Evolutionary conservation across 30 jellyfish, hydroid and myxozoan genomes (phyloP).

Genomic region (Calvadosia cruxmelitensis): DNA sequence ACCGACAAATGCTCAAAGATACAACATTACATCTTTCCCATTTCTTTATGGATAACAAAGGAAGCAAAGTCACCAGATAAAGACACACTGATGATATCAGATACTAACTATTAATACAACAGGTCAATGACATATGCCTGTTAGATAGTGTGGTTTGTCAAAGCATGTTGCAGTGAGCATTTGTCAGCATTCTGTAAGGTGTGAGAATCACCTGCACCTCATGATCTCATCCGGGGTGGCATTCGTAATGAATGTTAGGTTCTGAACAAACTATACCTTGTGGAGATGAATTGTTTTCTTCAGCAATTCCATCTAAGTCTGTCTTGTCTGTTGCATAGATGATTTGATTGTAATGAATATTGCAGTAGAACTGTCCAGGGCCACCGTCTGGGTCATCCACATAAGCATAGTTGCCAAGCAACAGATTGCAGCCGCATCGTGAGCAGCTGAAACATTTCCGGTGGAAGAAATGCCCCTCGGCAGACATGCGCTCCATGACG

Average conservation of each 20-base stretch:
- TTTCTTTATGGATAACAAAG: too few species aligned
- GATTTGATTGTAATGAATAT: slow-evolving; percentile 55
- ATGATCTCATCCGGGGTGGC: too few species aligned
- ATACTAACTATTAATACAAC: too few species aligned
- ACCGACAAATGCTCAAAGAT: background rate
- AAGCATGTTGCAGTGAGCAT: too few species aligned
- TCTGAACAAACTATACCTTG: too few species aligned
- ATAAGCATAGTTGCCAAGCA: slow-evolving; percentile 82
- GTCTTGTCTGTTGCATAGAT: slow-evolving; percentile 30
- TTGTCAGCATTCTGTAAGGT: too few species aligned
- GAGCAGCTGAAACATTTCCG: slow-evolving; percentile 78
- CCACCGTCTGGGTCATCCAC: slow-evolving; percentile 37
- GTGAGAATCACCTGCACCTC: too few species aligned
- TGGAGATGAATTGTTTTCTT: background rate
- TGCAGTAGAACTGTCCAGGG: slow-evolving; percentile 66
- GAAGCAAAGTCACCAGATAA: too few species aligned
- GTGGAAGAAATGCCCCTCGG: slow-evolving; percentile 77
- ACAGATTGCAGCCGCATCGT: slow-evolving; percentile 64
- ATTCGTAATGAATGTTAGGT: too few species aligned
- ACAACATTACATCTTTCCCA: background rate
- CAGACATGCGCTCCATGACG: slow-evolving; percentile 90
- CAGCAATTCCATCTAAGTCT: background rate
- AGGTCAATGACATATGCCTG: too few species aligned
- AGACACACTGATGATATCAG: too few species aligned
- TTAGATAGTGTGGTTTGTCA: too few species aligned